Base-by-base conservation (phyloP, 2,888 invertebrate species). In the Plagodis dolabraria region DNA sequence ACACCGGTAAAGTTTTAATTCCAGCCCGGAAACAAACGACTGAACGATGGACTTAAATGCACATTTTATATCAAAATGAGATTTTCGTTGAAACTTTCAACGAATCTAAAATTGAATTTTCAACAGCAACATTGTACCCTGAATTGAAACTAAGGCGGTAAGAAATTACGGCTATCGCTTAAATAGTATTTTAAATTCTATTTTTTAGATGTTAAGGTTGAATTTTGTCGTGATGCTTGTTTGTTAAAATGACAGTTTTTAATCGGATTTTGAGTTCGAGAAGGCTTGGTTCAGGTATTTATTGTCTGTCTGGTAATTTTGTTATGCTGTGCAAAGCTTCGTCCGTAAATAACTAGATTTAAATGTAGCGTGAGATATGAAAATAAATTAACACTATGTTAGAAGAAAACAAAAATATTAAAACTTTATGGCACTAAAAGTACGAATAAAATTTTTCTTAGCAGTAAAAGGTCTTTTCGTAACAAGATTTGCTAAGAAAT, bases 71-170 rank as follows among this genome's bases (percentile, higher is more conserved):
- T 77, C 79, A 76, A 79, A 82, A 82, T 76, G 80, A 80, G 76
- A 79, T 79, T 76, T 22, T 73, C 59, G 68, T 42, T 65, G 69
- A 71, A 82, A 79, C 75, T 81, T 83, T 76, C 76, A 70, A 72
- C 71, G 76, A 74, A 78, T 78, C 75, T 77, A 70, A 80, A 83
- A 85, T 84, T 83, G 81, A 83, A 85, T 85, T 83, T 68, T 73
- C 76, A 63, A 67, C 65, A 59, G 76, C 74, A 77, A 75, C 77
- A 76, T 79, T 80, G 79, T 78, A 73, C 71, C 68, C 67, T 72
- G 68, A 72, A 73, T 72, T 72, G 76, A 75, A 77, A 77, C 73
- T 77, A 65, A 74, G 74, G 74, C 70, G 67, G 68, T 70, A 52
- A 33, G 52, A 51, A 56, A 53, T 56, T 47, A 47, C 36, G 22